Base-by-base conservation (phyloP, 2,797 vertebrate species). In the Paedocypris micromegethes region DNA sequence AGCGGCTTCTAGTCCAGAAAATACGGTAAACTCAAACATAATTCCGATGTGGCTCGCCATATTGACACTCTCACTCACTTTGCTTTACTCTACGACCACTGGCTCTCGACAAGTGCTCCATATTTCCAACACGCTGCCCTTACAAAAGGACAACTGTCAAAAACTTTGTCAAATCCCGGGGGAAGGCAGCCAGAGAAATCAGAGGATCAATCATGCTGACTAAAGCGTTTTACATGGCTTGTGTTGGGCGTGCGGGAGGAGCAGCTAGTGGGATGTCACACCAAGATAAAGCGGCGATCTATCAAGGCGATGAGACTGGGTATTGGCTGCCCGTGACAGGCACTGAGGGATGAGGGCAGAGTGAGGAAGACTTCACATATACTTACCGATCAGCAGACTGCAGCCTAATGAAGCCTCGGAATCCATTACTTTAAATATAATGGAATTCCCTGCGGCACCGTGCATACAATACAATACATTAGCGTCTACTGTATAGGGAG, bases 311-410 rank as follows among this genome's bases (percentile, higher is more conserved):
- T 86, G 85, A 86, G 81, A 80, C 82, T 70, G 81, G 84, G 79
- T 90, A 90, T 89, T 90, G 87, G 86, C 89, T 90, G 79, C 70
- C 77, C 50, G 72, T 88, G 85, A 84, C 86, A 89, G 79, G 80
- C 80, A 79, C 87, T 88, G 86, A 90, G 79, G 81, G 87, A 88
- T 91, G 83, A 82, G 78, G 84, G 75, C 81, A 68, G 73, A 81
- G 83, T 76, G 77, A 81, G 77, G 78, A 77, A 75, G 86, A 88
- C 84, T 90, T 85, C 74, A 81, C 80, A 87, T 83, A 86, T 84
- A 86, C 82, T 83, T 79, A 23, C 80, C 77, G 77, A 90, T 86
- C 86, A 88, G 85, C 77, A 88, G 69, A 83, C 76, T 80, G 81
- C 64, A 75, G 80, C 81, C 45, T 77, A 82, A 86, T 69, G 72